phyloP scores from a whole-genome alignment of 2,113 vertebrate genomes.

The Tiliqua scincoides region DNA sequence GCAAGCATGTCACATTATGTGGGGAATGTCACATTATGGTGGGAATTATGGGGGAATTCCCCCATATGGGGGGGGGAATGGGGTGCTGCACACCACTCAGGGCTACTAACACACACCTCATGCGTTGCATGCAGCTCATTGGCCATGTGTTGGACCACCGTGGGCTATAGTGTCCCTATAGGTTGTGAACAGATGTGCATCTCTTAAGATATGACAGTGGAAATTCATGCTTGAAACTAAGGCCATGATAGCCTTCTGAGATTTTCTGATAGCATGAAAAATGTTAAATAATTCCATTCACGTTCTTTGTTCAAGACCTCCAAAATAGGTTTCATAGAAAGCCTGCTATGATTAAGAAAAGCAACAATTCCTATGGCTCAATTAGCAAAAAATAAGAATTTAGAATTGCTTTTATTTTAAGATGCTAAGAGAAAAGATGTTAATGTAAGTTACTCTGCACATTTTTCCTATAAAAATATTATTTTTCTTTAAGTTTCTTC shows the following conservation, averaged over 20 bases:
- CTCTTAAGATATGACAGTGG: constrained; percentile 48
- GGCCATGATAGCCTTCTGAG: constrained; percentile 48
- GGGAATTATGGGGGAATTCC: no score
- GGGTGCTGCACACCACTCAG: no score
- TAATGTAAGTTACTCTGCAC: neutral
- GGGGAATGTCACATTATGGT: no score
- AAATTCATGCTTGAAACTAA: constrained; percentile 34
- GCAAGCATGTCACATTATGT: no score
- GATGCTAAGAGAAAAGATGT: neutral
- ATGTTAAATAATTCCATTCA: constrained; percentile 44
- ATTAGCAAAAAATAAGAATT: constrained; percentile 24
- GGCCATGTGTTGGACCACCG: neutral
- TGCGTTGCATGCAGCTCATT: no score
- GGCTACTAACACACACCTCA: no score
- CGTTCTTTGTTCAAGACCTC: constrained; percentile 18
- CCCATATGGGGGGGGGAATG: no score
- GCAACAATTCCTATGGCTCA: constrained; percentile 1
- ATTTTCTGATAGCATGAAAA: constrained; percentile 49
- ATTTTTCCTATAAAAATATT: neutral
- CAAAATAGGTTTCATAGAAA: neutral
- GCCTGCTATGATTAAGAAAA: constrained; percentile 14
- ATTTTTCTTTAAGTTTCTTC: neutral
- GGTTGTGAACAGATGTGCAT: neutral
- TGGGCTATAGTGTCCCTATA: neutral
- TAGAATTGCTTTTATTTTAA: neutral